Evolutionary conservation across 2,888 invertebrate species (phyloP), one percentile per base, ranked within the genome.

Genomic region (Tachina fera): DNA sequence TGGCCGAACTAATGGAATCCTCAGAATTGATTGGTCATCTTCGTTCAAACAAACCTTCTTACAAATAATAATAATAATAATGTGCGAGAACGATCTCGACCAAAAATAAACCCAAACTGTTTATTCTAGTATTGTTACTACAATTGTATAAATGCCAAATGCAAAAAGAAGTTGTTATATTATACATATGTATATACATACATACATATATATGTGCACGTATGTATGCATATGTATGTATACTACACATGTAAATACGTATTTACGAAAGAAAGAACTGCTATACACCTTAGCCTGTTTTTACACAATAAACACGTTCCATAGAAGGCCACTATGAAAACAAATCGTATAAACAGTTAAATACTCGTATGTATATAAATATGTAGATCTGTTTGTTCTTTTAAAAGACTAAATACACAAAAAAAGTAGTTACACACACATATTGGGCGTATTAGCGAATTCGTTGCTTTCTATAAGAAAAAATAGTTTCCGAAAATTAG

Each of bases 1-100:
- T 61, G 51, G 53, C 82, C 16, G 81, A 85, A 43, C 56, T 75
- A 63, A 74, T 82, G 85, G 85, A 85, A 49, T 85, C 85, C 45
- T 78, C 82, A n/a, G 84, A 84, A 49, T 49, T 77, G 22, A 51
- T 82, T 58, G 70, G 70, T 68, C 67, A 75, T 61, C 65, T 31
- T 31, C 60, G 45, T 71, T 53, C 65, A 19, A 51, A 76, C 45
- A 53, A 61, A 61, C 61, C 31, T 74, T 83, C 72, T 47, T 19
- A 70, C 19, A 47, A 81, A 53, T 68, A 61, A 61, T 77, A 71
- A 43, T 65, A 60, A 16, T 65, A 83, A 70, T 9, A n/a, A 51
- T n/a, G 14, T 56, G 47, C 45, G 56, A 75, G 9, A 16, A 19
- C 19, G 43, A 56, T 60, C 16, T 31, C 56, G 19, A 47, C 9